A percentile compares a stretch with the other conserved stretches of the same genome.
Conservation (phyloP, 2,888 invertebrate species). For the Zhuqinia jingwanae region DNA sequence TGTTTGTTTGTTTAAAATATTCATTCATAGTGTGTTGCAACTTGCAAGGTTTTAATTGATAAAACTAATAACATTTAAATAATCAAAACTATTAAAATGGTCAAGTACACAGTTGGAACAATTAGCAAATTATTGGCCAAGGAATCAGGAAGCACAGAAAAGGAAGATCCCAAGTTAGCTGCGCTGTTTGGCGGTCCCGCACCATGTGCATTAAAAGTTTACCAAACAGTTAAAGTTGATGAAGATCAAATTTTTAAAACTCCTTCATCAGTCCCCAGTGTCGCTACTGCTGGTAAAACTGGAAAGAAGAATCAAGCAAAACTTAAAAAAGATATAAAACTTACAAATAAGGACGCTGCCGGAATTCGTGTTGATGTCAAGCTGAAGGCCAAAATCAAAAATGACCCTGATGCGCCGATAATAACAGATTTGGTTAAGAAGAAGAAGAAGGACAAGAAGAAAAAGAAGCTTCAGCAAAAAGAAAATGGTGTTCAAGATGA, state of each 20-base stretch:
- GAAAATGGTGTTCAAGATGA: slow-evolving; percentile 23
- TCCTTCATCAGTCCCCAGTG: too few relatives aligned
- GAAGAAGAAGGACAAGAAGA: slow-evolving; percentile 13
- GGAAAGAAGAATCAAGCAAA: too few relatives aligned
- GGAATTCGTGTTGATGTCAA: slow-evolving; percentile 45
- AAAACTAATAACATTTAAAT: too few relatives aligned
- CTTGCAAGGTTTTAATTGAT: not conserved
- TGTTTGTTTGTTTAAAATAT: not conserved
- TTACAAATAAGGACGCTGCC: slow-evolving; percentile 67
- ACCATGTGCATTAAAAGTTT: slow-evolving; percentile 8
- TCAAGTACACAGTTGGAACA: slow-evolving; percentile 50
- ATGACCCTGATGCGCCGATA: not conserved
- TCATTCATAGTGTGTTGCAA: not conserved
- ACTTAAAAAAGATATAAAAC: not conserved
- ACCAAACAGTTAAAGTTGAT: slow-evolving; percentile 26
- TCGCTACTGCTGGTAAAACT: not conserved
- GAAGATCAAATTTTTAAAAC: not conserved
- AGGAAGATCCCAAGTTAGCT: slow-evolving; percentile 47
- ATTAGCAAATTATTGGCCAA: slow-evolving; percentile 54
- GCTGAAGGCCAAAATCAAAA: slow-evolving; percentile 8
- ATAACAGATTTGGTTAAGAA: not conserved
- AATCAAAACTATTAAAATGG: slow-evolving; percentile 35
- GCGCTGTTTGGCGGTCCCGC: slow-evolving; percentile 44
- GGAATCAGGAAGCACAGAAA: not conserved
- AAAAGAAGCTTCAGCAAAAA: slow-evolving; percentile 30